Base-by-base conservation (phyloP, 2,888 invertebrate species). In the Hipparchia sbordonii region DNA sequence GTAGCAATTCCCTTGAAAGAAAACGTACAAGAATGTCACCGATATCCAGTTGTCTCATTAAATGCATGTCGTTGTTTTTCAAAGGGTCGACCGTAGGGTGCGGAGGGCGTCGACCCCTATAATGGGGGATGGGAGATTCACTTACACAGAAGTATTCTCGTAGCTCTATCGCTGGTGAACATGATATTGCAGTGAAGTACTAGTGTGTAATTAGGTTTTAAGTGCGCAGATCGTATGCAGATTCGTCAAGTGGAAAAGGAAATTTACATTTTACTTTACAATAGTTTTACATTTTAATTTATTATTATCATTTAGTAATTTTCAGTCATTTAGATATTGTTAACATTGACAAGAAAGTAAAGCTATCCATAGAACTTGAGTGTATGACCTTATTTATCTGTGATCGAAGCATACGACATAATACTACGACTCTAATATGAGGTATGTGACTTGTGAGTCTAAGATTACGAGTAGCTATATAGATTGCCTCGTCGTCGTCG, bases 91-190 rank as follows among this genome's bases (percentile, higher is more conserved):
- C 67, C 63, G 63, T 54, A 72, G 79, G 77, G 79, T 74, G 79
- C 74, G 77, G 59, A 76, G 84, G 79, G 74, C 84, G 76, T 80
- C 80, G 80, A 82, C 83, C 83, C 69, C 80, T 70, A 76, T 76
- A 51, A 12, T 13, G 59, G 51, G 77, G 69, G 76, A 66, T 68
- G 73, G 73, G 78, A 80, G 77, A 81, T 77, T 78, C 74, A 80
- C 78, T 81, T 81, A 85, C 82, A 82, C 79, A 80, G 83, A 83
- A 85, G 81, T 78, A 82, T 81, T 82, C 82, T 82, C 81, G 82
- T 82, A 84, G 78, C 71, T 80, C 79, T 77, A 83, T 80, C 78
- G 80, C 77, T 75, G 73, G 80, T 77, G 76, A 80, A 81, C 77
- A 80, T 79, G 79, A 79, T 79, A 77, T 80, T 78, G 78, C 73